Percentiles rank a stretch among this genome's conserved stretches.
Conservation (phyloP, 2,113 vertebrate genomes). For the Verasper variegatus region DNA sequence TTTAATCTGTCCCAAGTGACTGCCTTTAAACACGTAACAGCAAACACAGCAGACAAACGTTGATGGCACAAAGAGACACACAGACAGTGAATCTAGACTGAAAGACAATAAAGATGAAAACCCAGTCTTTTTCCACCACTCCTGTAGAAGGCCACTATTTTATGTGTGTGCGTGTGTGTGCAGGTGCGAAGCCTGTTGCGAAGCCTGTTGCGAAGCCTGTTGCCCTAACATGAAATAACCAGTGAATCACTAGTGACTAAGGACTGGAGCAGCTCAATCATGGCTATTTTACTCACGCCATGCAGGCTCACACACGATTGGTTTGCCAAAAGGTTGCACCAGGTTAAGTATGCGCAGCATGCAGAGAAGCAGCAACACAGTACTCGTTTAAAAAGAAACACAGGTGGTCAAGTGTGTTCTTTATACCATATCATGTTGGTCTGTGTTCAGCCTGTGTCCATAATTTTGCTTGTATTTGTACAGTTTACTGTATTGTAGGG, state of each 20-base stretch:
- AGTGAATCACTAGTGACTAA: conserved; percentile 78
- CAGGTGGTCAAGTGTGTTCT: background rate
- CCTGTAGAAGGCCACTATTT: background rate
- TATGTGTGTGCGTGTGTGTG: background rate
- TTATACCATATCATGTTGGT: background rate
- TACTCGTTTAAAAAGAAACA: background rate
- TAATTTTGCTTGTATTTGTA: too few relatives aligned
- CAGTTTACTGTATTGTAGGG: too few relatives aligned
- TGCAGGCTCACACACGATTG: conserved; percentile 57
- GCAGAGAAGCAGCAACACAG: background rate
- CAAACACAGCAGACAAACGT: conserved; percentile 7
- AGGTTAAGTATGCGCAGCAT: conserved; percentile 8
- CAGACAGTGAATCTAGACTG: conserved; percentile 9
- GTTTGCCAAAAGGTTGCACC: background rate
- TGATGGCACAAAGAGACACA: background rate
- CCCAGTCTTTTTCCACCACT: conserved; percentile 29
- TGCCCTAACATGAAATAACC: conserved; percentile 73
- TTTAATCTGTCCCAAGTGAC: background rate
- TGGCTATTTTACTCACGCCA: conserved; percentile 58
- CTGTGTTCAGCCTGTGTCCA: conserved; percentile 5
- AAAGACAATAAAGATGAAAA: conserved; percentile 13
- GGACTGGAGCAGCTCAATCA: conserved; percentile 46
- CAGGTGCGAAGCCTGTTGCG: conserved; percentile 63
- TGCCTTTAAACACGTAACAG: conserved; percentile 1
- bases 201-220: conserved; percentile 44